Percentiles rank a stretch among this genome's conserved stretches.
These are phyloP conservation scores for Phalacrocorax aristotelis DNA, from an alignment of 2,113 vertebrate genomes.

Conservation along the genomic window DNA sequence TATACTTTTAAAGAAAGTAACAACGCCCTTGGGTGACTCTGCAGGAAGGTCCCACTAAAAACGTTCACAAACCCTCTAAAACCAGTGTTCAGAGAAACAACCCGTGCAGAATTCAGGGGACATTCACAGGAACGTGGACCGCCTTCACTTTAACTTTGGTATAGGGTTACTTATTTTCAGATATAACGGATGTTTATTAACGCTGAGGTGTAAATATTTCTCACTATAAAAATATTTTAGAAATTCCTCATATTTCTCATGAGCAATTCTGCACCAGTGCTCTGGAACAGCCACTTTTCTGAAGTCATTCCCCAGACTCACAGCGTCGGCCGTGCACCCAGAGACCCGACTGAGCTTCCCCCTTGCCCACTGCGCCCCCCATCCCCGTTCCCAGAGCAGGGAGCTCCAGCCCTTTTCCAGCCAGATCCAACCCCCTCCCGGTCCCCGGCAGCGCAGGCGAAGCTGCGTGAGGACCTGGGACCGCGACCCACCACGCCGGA, in stretches of 20 bases:
- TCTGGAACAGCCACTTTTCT: background rate
- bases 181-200: background rate
- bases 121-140: too few relatives aligned
- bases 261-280: too few relatives aligned
- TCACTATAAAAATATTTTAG: background rate
- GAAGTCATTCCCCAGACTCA: too few relatives aligned
- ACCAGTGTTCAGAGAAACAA: background rate
- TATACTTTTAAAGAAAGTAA: background rate
- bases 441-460: accelerated
- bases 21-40: background rate
- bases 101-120: background rate
- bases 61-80: accelerated
- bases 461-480: accelerated
- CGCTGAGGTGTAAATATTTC: background rate
- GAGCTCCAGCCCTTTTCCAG: background rate
- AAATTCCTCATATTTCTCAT: background rate
- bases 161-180: background rate
- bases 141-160: too few relatives aligned
- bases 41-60: background rate
- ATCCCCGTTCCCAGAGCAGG: background rate
- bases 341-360: background rate
- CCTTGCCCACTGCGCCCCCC: background rate
- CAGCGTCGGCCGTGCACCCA: accelerated
- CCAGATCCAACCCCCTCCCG: background rate
- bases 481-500: background rate